A percentile compares a stretch with the other conserved stretches of the same genome.
These are phyloP conservation scores for Acrocera orbiculus DNA, from an alignment of 2,888 invertebrate genomes.

Conservation along the genomic window DNA sequence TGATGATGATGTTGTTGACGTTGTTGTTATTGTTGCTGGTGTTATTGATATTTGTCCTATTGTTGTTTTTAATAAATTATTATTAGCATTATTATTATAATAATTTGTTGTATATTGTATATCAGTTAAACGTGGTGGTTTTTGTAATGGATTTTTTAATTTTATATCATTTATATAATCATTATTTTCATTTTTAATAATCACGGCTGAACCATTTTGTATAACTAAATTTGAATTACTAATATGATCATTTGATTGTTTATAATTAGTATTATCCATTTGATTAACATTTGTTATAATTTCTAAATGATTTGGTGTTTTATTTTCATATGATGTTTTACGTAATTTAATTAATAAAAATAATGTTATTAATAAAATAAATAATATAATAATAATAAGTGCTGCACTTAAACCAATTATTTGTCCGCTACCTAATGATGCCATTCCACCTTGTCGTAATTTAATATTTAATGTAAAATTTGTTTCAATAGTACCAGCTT, in stretches of 20 bases:
- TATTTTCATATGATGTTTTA: slow-evolving; percentile 56
- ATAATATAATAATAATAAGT: slow-evolving; percentile 55
- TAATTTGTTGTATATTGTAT: slow-evolving; percentile 50
- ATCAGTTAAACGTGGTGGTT: slow-evolving; percentile 50
- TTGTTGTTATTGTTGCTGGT: too few species aligned
- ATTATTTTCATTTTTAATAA: slow-evolving; percentile 22
- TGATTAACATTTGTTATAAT: slow-evolving; percentile 47
- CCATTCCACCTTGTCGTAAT: slow-evolving; percentile 59
- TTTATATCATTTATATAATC: slow-evolving; percentile 32
- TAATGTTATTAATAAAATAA: slow-evolving; percentile 53
- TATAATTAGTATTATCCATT: slow-evolving; percentile 33
- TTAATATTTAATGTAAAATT: slow-evolving; percentile 77
- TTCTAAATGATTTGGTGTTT: slow-evolving; percentile 57
- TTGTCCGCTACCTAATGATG: slow-evolving; percentile 64
- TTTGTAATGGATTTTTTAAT: slow-evolving; percentile 46
- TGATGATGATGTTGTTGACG: slow-evolving; percentile 44
- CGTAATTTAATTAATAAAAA: slow-evolving; percentile 57
- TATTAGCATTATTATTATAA: slow-evolving; percentile 49
- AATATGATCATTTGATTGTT: slow-evolving; percentile 27
- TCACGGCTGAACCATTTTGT: slow-evolving; percentile 29
- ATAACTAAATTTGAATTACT: not conserved
- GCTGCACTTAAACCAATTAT: slow-evolving; percentile 73
- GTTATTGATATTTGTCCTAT: too few species aligned
- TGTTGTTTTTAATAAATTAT: too few species aligned
- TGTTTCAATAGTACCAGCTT: slow-evolving; percentile 71